Evolutionary conservation across 2,888 invertebrate species (phyloP).

Genomic region (Drosophila lacicola): DNA sequence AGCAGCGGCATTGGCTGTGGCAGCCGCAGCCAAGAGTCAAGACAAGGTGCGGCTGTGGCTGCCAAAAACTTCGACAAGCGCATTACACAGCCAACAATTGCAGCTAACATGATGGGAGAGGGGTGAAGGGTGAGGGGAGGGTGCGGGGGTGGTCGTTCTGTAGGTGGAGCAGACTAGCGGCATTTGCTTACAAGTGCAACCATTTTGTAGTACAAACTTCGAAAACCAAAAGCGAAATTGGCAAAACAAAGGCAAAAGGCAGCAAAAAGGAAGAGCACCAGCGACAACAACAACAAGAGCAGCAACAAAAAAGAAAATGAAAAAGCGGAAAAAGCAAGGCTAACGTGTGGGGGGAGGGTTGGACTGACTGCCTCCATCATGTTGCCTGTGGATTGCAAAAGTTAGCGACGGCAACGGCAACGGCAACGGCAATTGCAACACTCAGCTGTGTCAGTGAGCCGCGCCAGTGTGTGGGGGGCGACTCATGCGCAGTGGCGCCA

Average conservation of each 20-base stretch:
- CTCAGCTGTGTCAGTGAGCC: conserved; percentile 22
- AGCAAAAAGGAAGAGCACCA: conserved; percentile 29
- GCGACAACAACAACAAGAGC: not conserved
- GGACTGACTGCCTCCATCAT: conserved; percentile 51
- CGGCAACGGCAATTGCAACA: conserved; percentile 19
- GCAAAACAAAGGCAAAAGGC: conserved; percentile 69
- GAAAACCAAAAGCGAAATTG: conserved; percentile 81
- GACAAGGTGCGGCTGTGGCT: conserved; percentile 68
- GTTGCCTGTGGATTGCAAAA: conserved; percentile 51
- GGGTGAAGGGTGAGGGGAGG: not conserved
- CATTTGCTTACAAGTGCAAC: conserved; percentile 81
- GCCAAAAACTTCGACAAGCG: conserved; percentile 78
- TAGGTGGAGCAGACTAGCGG: conserved; percentile 39
- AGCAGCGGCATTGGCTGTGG: not conserved
- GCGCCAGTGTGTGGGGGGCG: conserved; percentile 39
- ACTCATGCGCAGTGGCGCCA: conserved; percentile 81
- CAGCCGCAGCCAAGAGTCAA: conserved; percentile 68
- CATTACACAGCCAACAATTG: conserved; percentile 76
- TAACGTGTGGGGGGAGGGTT: not conserved
- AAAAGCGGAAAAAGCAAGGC: not conserved
- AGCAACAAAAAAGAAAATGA: conserved; percentile 1
- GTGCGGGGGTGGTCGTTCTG: not conserved
- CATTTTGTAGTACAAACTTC: conserved; percentile 83
- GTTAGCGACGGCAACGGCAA: conserved; percentile 54
- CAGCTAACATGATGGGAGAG: conserved; percentile 36